A percentile compares a stretch with the other conserved stretches of the same genome.
Conservation (phyloP, 2,888 invertebrate species). For the Sepiola atlantica region DNA sequence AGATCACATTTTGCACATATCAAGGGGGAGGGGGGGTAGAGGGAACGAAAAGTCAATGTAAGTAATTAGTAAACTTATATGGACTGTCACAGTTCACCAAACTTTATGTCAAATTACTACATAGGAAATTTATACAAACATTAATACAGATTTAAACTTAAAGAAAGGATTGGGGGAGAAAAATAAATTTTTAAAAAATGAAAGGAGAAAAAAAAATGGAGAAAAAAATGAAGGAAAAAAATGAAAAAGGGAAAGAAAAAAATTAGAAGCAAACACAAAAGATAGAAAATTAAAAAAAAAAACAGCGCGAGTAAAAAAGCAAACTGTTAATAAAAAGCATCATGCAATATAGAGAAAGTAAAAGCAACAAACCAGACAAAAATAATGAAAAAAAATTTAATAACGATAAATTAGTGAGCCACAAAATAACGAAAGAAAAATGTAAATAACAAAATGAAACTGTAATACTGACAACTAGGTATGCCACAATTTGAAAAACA, state of each 20-base stretch:
- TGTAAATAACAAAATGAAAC: conserved; percentile 45
- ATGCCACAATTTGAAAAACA: conserved; percentile 42
- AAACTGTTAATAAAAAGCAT: conserved; percentile 38
- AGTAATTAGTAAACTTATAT: conserved; percentile 46
- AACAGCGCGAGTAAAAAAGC: not conserved
- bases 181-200: not conserved
- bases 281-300: not conserved
- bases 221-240: conserved; percentile 47
- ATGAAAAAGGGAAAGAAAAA: conserved; percentile 47
- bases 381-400: conserved; percentile 48
- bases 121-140: conserved; percentile 36
- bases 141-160: conserved; percentile 22
- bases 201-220: not conserved
- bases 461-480: conserved; percentile 49
- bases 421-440: conserved; percentile 46
- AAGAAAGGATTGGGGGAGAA: not conserved
- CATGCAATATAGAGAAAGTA: conserved; percentile 43
- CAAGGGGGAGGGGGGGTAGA: not conserved
- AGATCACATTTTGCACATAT: conserved; percentile 46
- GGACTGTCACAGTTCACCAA: conserved; percentile 46
- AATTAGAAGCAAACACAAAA: not conserved
- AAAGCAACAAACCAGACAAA: conserved; percentile 47
- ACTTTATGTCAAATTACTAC: conserved; percentile 42
- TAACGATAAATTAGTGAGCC: conserved; percentile 49
- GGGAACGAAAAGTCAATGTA: conserved; percentile 39